A percentile compares a stretch with the other conserved stretches of the same genome.
These are phyloP conservation scores for Vireo altiloquus DNA, from an alignment of 2,113 vertebrate species.

Conservation along the genomic window DNA sequence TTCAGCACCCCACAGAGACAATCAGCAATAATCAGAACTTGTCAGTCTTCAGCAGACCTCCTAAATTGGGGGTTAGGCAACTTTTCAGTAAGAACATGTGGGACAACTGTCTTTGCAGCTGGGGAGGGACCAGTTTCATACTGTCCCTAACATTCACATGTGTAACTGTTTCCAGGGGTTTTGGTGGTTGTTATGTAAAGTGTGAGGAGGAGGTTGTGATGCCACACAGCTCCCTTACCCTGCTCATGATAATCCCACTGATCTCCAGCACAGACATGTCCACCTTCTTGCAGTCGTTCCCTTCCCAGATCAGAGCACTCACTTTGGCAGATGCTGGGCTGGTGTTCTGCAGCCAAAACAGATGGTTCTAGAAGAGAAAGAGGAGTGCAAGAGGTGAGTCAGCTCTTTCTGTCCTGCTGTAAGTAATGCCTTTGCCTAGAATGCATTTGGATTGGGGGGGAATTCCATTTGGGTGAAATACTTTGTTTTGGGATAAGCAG, in stretches of 20 bases:
- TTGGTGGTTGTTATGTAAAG: not conserved
- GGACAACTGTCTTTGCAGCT: not conserved
- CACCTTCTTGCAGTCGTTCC: slow-evolving; percentile 95
- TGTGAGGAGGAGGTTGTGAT: not conserved
- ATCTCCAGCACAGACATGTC: slow-evolving; percentile 98
- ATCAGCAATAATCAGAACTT: not conserved
- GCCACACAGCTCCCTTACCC: slow-evolving; percentile 72
- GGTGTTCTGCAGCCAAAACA: slow-evolving; percentile 93
- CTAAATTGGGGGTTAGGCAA: no score
- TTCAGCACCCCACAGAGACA: not conserved
- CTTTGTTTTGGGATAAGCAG: not conserved
- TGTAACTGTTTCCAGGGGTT: not conserved
- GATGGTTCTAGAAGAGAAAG: slow-evolving; percentile 77
- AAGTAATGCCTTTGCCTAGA: not conserved
- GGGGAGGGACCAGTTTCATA: not conserved
- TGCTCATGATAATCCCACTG: slow-evolving; percentile 94
- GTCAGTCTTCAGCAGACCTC: not conserved
- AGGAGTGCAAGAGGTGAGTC: not conserved
- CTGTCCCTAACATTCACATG: accelerated
- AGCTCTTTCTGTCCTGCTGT: not conserved
- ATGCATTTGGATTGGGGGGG: not conserved
- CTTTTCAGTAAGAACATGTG: not conserved
- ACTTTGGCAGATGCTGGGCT: slow-evolving; percentile 92
- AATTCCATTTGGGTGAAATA: not conserved
- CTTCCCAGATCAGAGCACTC: slow-evolving; percentile 96